Evolutionary conservation across 2,113 vertebrate species (phyloP).

Genomic region (Platysternon megacephalum): DNA sequence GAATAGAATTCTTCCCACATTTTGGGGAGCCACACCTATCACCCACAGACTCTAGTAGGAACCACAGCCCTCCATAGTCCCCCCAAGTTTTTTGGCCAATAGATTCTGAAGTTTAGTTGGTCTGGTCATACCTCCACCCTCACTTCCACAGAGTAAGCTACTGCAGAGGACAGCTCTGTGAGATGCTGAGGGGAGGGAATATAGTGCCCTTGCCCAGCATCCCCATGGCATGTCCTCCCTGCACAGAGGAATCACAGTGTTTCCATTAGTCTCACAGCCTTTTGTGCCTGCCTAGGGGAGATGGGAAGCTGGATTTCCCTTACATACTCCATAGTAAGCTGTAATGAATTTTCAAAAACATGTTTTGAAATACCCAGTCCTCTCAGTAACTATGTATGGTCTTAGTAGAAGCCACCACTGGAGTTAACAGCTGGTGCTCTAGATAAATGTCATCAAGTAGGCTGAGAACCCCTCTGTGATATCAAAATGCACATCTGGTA

Average conservation of each 20-base stretch:
- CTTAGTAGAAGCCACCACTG: neutral
- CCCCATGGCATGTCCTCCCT: neutral
- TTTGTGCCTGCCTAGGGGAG: neutral
- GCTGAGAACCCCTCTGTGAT: neutral
- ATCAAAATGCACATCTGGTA: neutral
- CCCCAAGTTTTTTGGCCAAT: neutral
- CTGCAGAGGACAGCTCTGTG: neutral
- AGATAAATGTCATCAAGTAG: neutral
- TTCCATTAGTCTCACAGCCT: neutral
- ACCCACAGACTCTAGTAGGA: neutral
- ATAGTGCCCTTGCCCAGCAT: neutral
- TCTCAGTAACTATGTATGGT: too few relatives aligned
- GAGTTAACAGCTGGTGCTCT: neutral
- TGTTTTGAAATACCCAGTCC: too few relatives aligned
- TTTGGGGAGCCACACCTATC: neutral
- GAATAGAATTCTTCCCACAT: neutral
- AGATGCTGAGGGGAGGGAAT: accelerated
- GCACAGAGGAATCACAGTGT: neutral
- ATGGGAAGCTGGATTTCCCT: neutral
- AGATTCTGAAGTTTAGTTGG: neutral
- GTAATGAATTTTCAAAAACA: neutral
- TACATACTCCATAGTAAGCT: neutral
- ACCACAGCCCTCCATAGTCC: neutral
- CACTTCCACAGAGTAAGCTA: neutral
- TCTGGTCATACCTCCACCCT: neutral